phyloP scores from a whole-genome alignment of 2,113 vertebrate species.

The Lucifuga dentata region DNA sequence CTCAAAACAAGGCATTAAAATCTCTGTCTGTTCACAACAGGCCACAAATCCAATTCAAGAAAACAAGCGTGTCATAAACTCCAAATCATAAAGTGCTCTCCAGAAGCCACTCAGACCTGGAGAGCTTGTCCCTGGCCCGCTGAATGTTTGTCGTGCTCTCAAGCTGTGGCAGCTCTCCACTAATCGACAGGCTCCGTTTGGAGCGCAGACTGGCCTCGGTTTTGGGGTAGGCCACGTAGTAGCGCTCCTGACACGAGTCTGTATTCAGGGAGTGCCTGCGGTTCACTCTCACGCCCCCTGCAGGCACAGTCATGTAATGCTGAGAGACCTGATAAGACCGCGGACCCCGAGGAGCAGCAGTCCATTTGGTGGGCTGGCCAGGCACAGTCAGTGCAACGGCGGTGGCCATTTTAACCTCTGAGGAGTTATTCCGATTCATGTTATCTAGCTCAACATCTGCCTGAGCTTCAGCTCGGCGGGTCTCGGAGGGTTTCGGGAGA shows the following conservation, averaged over 20 bases:
- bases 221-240: constrained; percentile 76
- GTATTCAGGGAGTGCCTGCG: constrained; percentile 89
- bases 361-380: constrained; percentile 75
- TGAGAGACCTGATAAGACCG: constrained; percentile 84
- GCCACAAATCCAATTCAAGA: constrained; percentile 62
- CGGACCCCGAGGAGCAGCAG: constrained; percentile 84
- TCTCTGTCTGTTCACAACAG: constrained; percentile 60
- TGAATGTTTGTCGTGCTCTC: constrained; percentile 72
- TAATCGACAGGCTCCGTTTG: constrained; percentile 93
- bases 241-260: constrained; percentile 81
- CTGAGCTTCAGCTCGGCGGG: constrained; percentile 80
- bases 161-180: constrained; percentile 86
- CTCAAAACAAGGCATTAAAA: constrained; percentile 69
- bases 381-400: constrained; percentile 47
- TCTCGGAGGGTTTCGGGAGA: constrained; percentile 78
- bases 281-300: constrained; percentile 84
- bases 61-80: constrained; percentile 62
- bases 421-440: constrained; percentile 95
- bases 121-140: constrained; percentile 84
- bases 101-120: constrained; percentile 92
- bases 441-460: constrained; percentile 87
- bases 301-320: constrained; percentile 94
- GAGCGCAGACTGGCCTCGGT: constrained; percentile 83
- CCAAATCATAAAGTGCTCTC: constrained; percentile 87
- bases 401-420: constrained; percentile 81